phyloP scores from a whole-genome alignment of 2,113 vertebrate genomes.

The Lagopus leucura region DNA sequence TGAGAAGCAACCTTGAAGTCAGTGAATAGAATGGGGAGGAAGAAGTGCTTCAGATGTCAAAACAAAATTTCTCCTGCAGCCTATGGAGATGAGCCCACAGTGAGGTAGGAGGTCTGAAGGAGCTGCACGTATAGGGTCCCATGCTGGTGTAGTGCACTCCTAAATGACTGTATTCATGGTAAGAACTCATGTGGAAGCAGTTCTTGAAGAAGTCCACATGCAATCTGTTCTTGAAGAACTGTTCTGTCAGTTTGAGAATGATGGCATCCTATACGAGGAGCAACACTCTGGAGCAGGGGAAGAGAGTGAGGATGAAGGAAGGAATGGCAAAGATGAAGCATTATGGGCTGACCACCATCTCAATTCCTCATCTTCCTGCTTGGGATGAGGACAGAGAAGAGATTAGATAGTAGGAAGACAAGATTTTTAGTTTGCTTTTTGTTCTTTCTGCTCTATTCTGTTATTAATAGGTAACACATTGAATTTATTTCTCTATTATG shows the following conservation, averaged over 20 bases:
- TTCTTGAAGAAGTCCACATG: neutral
- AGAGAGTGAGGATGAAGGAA: neutral
- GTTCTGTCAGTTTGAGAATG: neutral
- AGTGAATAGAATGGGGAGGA: neutral
- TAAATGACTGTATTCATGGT: neutral
- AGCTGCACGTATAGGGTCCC: neutral
- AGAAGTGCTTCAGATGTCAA: neutral
- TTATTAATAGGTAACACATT: neutral
- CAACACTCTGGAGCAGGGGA: neutral
- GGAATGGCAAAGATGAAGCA: neutral
- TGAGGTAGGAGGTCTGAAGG: neutral
- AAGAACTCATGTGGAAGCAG: neutral
- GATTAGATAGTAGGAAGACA: neutral
- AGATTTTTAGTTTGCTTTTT: neutral
- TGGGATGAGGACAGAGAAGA: neutral
- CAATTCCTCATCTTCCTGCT: neutral
- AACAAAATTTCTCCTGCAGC: neutral
- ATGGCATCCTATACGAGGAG: neutral
- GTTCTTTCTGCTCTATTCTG: neutral
- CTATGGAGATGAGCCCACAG: neutral
- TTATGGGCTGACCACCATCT: neutral
- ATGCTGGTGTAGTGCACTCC: neutral
- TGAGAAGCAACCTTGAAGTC: neutral
- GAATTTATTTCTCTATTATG: neutral
- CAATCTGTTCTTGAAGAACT: neutral